Conservation (phyloP, 2,797 vertebrate genomes). For the Corythornis leucogaster region DNA sequence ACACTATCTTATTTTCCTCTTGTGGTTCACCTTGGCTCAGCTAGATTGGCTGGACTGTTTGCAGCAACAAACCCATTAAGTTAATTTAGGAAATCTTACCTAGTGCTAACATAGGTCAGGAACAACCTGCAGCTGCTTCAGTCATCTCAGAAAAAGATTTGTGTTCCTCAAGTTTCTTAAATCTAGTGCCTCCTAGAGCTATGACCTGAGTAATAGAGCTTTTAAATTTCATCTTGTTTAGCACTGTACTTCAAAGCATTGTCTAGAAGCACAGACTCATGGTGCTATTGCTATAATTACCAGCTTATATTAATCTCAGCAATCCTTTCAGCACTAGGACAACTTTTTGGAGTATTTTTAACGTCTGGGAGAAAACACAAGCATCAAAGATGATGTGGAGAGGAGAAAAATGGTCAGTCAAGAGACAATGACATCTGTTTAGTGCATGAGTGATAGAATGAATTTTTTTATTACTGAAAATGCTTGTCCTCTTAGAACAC, state of each 20-base stretch:
- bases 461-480: conserved; percentile 62
- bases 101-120: background rate
- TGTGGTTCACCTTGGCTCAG: background rate
- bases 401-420: conserved; percentile 22
- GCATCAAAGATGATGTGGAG: background rate
- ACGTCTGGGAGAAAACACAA: background rate
- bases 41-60: background rate
- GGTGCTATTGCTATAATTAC: background rate
- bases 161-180: background rate
- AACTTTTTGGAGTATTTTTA: background rate
- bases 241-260: background rate
- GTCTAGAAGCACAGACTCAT: background rate
- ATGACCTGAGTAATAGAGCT: background rate
- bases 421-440: conserved; percentile 9
- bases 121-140: background rate
- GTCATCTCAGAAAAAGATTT: background rate
- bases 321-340: background rate
- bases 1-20: background rate
- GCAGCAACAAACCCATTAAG: background rate
- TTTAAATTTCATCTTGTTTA: background rate
- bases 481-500: conserved; percentile 52
- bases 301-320: background rate
- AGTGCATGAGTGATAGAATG: conserved; percentile 44
- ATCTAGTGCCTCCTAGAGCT: background rate
- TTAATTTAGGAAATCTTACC: background rate